Conservation (phyloP, 2,888 invertebrate species). For the Sphaeridia pumilis region DNA sequence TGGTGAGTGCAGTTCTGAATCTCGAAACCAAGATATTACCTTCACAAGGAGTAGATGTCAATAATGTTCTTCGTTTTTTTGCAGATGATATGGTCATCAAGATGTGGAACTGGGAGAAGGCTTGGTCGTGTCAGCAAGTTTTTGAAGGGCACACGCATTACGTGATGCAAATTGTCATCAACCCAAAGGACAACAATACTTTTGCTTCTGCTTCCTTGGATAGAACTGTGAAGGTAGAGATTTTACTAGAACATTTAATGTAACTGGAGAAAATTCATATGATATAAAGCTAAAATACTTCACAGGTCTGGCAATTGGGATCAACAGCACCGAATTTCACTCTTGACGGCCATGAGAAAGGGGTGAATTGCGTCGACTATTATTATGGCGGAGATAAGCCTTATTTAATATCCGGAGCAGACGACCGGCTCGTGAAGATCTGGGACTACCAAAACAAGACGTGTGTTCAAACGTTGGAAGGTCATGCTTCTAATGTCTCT, state of each 20-base stretch:
- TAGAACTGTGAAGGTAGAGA: conserved; percentile 74
- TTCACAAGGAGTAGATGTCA: conserved; percentile 28
- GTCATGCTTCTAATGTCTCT: conserved; percentile 55
- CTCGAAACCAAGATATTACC: conserved; percentile 2
- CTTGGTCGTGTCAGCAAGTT: conserved; percentile 95
- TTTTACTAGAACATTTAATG: not conserved
- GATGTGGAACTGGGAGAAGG: conserved; percentile 99
- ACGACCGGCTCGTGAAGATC: conserved; percentile 93
- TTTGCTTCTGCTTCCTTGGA: conserved; percentile 99
- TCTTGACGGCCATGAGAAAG: conserved; percentile 94
- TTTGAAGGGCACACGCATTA: conserved; percentile 99
- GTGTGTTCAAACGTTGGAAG: conserved; percentile 94
- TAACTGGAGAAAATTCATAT: not conserved
- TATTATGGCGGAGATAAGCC: conserved; percentile 99
- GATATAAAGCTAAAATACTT: not conserved
- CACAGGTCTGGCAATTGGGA: conserved; percentile 90
- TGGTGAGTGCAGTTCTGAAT: conserved; percentile 49
- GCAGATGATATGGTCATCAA: conserved; percentile 96
- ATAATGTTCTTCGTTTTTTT: not conserved
- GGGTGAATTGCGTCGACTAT: conserved; percentile 98
- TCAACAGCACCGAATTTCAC: conserved; percentile 97
- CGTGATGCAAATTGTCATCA: conserved; percentile 98
- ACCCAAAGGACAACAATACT: conserved; percentile 99
- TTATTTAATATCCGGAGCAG: conserved; percentile 95
- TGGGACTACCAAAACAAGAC: conserved; percentile 99